Evolutionary conservation across 2,113 vertebrate genomes (phyloP), one percentile per base, ranked within the genome.

Genomic region (Passer domesticus): DNA sequence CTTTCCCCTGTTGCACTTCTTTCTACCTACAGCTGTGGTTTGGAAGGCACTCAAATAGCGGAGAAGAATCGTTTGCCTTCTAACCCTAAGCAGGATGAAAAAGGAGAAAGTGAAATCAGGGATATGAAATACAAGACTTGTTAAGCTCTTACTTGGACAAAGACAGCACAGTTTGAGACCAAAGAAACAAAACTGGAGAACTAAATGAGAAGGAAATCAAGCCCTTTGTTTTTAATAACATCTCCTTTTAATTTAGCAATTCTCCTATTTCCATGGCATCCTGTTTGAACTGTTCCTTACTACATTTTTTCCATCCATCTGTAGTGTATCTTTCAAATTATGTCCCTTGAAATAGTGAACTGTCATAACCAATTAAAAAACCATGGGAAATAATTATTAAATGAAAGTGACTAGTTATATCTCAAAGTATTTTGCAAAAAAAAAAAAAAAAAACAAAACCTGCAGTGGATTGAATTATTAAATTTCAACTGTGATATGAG

Each of bases 231-330:
- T 94, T 76, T 80, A 89, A 69, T 88, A 79, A 27, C 22, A 68
- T 83, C 13, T 92, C 18, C 13, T 90, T 80, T 88, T 66, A 76
- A 85, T 74, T 80, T 91, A 84, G 68, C 91, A 92, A 83, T 74
- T 80, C 59, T 94, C 15, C 8, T 66, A 27, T 62, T 91, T 93
- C 28, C 56, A 59, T 11, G 58, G 27, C 30, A 87, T 81, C 77
- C 64, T 92, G n/a, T 62, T 63, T 84, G 46, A 90, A 76, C 55
- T 46, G 11, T 70, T 86, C 23, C 41, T 80, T 92, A 60, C 44
- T 68, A 47, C 19, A 17, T 58, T 83, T 94, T 92, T 94, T 84
- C 66, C 43, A 66, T 69, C n/a, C 47, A 22, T 74, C 33, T 77
- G 33, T 35, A 83, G 20, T 70, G 23, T 62, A 41, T 80, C 64